phyloP scores from a whole-genome alignment of 2,113 vertebrate species.

The Pseudorectes ferrugineus region DNA sequence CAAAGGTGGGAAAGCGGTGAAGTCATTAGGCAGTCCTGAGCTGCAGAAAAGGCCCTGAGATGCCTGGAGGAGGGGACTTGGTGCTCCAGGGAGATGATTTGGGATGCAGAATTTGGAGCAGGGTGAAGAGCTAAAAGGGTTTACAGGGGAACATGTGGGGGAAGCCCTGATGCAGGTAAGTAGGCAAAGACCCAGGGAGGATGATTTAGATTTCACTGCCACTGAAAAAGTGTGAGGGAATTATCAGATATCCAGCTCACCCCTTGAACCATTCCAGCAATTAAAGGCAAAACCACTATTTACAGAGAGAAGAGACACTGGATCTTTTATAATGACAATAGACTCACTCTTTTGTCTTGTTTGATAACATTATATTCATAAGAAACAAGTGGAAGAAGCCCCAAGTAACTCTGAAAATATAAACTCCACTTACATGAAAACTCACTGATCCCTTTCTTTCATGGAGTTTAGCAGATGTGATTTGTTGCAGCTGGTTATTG shows the following conservation, averaged over 20 bases:
- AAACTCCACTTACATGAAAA: neutral
- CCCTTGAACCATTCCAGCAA: neutral
- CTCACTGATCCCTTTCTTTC: neutral
- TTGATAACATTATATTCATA: neutral
- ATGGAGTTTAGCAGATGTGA: neutral
- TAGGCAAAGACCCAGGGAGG: neutral
- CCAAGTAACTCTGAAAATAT: neutral
- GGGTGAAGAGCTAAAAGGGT: neutral
- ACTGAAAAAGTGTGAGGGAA: neutral
- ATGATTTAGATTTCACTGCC: neutral
- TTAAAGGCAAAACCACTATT: neutral
- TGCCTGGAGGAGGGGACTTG: neutral
- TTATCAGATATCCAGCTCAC: neutral
- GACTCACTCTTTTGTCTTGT: neutral
- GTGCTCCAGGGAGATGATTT: rapidly evolving
- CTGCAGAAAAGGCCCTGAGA: neutral
- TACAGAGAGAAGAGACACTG: neutral
- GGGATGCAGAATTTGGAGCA: neutral
- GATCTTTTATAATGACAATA: neutral
- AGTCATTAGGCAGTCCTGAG: neutral
- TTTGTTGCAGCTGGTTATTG: neutral
- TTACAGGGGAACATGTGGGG: rapidly evolving
- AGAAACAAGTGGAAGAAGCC: neutral
- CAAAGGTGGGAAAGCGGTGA: neutral
- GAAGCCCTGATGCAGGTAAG: neutral